Percentiles rank a stretch among this genome's conserved stretches.
Conservation (phyloP, 2,113 vertebrate genomes). For the Mellivora capensis region DNA sequence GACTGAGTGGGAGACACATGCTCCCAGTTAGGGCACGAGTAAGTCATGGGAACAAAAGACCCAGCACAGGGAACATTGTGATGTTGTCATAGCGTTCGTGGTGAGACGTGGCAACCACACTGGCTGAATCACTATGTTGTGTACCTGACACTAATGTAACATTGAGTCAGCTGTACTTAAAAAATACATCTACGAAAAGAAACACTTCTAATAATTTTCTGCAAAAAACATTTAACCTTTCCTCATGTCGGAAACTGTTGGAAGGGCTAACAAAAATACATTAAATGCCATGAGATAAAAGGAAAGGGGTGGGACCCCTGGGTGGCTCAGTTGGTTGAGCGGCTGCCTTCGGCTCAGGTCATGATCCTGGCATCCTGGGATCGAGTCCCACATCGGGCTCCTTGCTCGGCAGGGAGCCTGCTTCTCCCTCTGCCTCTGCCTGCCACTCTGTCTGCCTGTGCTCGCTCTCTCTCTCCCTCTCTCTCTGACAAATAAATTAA, state of each 20-base stretch:
- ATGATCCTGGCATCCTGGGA: no score
- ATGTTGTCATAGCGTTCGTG: fast-evolving
- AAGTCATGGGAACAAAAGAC: neutral
- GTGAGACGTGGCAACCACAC: neutral
- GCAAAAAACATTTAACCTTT: neutral
- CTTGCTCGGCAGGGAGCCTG: no score
- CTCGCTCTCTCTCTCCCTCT: no score
- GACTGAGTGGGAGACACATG: neutral
- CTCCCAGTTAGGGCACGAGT: neutral
- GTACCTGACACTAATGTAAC: neutral
- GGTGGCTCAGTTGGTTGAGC: no score
- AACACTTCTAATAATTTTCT: neutral
- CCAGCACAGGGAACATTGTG: neutral
- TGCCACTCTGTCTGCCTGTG: no score
- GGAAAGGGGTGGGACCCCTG: neutral
- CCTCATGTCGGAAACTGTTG: neutral
- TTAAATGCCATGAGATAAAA: neutral
- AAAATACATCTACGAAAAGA: neutral
- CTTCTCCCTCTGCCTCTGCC: no score
- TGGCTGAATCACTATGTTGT: no score
- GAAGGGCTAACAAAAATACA: neutral
- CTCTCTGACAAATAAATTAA: no score
- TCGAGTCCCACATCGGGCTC: no score
- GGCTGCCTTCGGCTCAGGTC: no score
- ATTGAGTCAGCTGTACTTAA: neutral